phyloP scores from a whole-genome alignment of 2,113 vertebrate genomes.

The Colossoma macropomum region DNA sequence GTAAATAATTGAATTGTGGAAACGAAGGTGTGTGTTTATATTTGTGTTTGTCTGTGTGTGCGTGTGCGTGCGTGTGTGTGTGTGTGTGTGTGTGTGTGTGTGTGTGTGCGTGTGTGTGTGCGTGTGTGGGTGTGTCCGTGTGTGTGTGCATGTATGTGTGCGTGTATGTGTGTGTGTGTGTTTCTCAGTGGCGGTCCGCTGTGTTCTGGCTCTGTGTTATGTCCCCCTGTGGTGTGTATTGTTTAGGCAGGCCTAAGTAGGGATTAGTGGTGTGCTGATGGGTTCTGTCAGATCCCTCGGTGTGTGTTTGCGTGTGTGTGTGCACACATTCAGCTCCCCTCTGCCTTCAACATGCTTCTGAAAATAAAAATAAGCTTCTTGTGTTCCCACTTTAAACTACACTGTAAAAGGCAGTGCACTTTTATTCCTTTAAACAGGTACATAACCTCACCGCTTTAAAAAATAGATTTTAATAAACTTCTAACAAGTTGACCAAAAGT shows the following conservation, averaged over 20 bases:
- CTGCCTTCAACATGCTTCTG: not conserved
- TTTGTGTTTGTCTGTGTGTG: too few relatives aligned
- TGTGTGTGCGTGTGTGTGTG: constrained; percentile 49
- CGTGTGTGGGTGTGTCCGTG: constrained; percentile 52
- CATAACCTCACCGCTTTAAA: too few relatives aligned
- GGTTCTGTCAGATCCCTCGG: constrained; percentile 72
- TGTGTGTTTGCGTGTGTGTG: constrained; percentile 43
- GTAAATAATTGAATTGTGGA: not conserved
- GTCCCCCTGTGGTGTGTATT: constrained; percentile 52
- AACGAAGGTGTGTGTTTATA: constrained; percentile 26
- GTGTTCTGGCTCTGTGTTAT: constrained; percentile 49
- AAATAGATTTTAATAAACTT: too few relatives aligned
- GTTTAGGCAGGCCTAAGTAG: constrained; percentile 72
- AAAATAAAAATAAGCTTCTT: not conserved
- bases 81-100: constrained; percentile 49
- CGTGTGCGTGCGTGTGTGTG: constrained; percentile 52
- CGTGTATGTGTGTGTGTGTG: constrained; percentile 52
- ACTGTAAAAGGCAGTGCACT: too few relatives aligned
- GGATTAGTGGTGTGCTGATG: constrained; percentile 76
- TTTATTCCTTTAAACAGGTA: too few relatives aligned
- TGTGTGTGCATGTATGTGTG: constrained; percentile 39
- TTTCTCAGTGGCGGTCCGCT: not conserved
- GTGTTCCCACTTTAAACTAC: not conserved
- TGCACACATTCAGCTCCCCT: constrained; percentile 32
- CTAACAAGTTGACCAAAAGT: too few relatives aligned